Evolutionary conservation across 2,113 vertebrate species (phyloP).

Genomic region (Psilopogon haemacephalus): DNA sequence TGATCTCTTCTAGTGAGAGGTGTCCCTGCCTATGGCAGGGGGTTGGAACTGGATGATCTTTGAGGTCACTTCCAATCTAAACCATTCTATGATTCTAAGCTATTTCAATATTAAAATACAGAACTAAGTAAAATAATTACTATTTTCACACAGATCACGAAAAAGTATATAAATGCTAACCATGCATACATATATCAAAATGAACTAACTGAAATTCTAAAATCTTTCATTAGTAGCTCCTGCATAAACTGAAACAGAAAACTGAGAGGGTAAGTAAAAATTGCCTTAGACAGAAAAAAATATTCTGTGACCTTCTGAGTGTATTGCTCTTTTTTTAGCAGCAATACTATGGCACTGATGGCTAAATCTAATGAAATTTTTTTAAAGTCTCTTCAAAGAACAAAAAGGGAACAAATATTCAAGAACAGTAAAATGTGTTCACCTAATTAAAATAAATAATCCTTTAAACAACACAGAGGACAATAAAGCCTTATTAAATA

Average conservation of each 20-base stretch:
- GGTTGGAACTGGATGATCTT: too few relatives aligned
- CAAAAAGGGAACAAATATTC: not conserved
- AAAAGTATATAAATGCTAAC: not conserved
- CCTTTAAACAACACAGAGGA: not conserved
- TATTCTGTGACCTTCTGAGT: not conserved
- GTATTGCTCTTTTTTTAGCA: not conserved
- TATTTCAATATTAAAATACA: not conserved
- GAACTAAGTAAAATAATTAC: not conserved
- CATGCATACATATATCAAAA: not conserved
- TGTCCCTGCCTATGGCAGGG: too few relatives aligned
- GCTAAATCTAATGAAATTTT: not conserved
- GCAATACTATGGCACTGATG: not conserved
- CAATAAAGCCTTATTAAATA: slow-evolving; percentile 48
- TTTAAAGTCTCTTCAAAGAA: too few relatives aligned
- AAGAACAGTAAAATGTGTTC: not conserved
- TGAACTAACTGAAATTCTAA: not conserved
- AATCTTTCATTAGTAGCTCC: not conserved
- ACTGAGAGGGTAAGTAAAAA: not conserved
- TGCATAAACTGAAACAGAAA: not conserved
- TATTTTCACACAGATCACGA: not conserved
- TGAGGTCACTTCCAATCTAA: too few relatives aligned
- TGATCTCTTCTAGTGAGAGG: too few relatives aligned
- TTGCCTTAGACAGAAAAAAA: not conserved
- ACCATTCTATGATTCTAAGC: too few relatives aligned
- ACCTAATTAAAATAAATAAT: not conserved